Evolutionary conservation across 2,888 invertebrate genomes (phyloP).

Genomic region (Nemurella pictetii): DNA sequence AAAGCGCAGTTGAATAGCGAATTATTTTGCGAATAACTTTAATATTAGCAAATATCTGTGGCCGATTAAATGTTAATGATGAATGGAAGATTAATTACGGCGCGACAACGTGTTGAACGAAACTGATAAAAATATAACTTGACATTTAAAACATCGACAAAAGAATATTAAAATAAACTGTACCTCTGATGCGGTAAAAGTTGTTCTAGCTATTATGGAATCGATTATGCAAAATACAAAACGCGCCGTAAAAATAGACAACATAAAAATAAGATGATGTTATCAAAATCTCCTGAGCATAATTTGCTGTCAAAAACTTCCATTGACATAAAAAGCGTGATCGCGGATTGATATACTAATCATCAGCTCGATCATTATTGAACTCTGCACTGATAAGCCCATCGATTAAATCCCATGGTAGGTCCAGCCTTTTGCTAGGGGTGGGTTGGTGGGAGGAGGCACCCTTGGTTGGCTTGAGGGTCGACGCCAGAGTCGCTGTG

Average conservation of each 20-base stretch:
- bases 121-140: not conserved
- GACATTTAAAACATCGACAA: not conserved
- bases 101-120: not conserved
- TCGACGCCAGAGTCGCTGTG: slow-evolving; percentile 14
- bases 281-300: too few relatives aligned
- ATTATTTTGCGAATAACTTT: not conserved
- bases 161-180: not conserved
- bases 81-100: not conserved
- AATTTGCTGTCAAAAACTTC: not conserved
- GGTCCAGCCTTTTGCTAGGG: not conserved
- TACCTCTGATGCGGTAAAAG: not conserved
- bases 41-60: not conserved
- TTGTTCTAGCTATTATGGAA: not conserved
- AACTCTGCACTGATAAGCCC: not conserved
- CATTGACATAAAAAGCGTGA: not conserved
- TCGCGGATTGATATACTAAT: not conserved
- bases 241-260: not conserved
- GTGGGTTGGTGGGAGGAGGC: not conserved
- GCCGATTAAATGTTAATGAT: not conserved
- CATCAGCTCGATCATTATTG: not conserved
- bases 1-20: not conserved
- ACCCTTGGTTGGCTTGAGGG: not conserved
- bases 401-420: not conserved
- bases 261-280: too few relatives aligned
- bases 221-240: not conserved